These are phyloP conservation scores for Cyprinodon diabolis DNA, from an alignment of 2,797 vertebrate species.

Conservation along the genomic window DNA sequence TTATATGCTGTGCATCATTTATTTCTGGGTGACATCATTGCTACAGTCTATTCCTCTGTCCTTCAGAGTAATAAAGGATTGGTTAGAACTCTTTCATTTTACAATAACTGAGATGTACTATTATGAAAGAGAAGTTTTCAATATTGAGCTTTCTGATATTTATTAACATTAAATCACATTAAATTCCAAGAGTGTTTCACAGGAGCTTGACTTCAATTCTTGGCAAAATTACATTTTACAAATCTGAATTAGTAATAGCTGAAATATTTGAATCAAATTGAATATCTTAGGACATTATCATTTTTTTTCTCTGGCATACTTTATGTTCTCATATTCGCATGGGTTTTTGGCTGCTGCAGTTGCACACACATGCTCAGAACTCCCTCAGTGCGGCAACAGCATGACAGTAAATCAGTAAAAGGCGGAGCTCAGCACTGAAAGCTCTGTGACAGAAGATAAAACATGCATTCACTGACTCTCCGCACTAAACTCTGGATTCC, in stretches of 20 bases:
- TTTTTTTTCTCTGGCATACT: constrained; percentile 19
- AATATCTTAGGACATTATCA: constrained; percentile 21
- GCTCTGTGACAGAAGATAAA: constrained; percentile 78
- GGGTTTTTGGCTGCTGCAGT: constrained; percentile 19
- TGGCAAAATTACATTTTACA: constrained; percentile 1
- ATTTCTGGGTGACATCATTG: constrained; percentile 47
- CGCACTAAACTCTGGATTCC: constrained; percentile 31
- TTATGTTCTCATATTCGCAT: constrained; percentile 20
- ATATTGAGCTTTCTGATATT: constrained; percentile 3
- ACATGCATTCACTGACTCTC: constrained; percentile 54
- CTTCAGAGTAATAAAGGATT: constrained; percentile 38
- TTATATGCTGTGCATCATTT: constrained; percentile 43
- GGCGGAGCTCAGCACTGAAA: constrained; percentile 59
- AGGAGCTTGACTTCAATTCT: constrained; percentile 5
- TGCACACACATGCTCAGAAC: constrained; percentile 21
- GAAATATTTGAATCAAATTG: constrained; percentile 26
- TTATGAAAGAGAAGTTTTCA: constrained; percentile 9
- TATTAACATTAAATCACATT: constrained; percentile 20
- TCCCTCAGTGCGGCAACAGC: constrained; percentile 31
- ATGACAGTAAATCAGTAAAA: constrained; percentile 74
- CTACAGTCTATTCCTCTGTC: constrained; percentile 30
- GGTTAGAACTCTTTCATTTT: constrained; percentile 32
- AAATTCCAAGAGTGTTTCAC: not conserved
- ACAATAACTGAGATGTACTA: constrained; percentile 12
- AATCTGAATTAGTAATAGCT: not conserved